Conservation (phyloP, 2,113 vertebrate species). For the Glareola pratincola region DNA sequence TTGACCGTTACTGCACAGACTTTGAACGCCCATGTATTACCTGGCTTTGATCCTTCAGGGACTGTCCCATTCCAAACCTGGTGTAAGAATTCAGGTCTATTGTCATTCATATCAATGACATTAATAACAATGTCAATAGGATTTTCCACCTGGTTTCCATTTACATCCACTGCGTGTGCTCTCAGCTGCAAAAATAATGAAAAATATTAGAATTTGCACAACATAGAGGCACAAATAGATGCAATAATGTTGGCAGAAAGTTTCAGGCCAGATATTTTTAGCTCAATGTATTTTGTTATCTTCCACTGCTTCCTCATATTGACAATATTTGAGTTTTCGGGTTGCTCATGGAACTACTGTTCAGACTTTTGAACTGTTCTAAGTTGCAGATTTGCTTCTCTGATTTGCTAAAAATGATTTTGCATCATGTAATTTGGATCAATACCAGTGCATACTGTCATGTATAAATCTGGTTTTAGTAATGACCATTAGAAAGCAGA, state of each 20-base stretch:
- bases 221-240: neutral
- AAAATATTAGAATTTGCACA: conserved; percentile 50
- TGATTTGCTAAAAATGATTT: neutral
- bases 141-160: conserved; percentile 98
- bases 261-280: neutral
- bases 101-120: conserved; percentile 99
- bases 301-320: neutral
- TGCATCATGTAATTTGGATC: neutral
- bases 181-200: conserved; percentile 81
- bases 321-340: neutral
- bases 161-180: conserved; percentile 97
- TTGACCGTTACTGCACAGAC: neutral
- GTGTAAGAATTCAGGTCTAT: conserved; percentile 93
- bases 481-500: neutral
- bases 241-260: neutral
- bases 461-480: neutral
- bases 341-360: neutral
- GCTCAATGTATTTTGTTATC: neutral
- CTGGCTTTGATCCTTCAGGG: conserved; percentile 95
- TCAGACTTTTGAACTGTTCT: neutral
- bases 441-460: neutral
- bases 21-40: conserved; percentile 68
- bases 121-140: conserved; percentile 98
- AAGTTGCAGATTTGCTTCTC: neutral
- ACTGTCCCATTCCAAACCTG: conserved; percentile 96